Evolutionary conservation across 2,888 invertebrate species (phyloP).

Genomic region (Amorpha juglandis): DNA sequence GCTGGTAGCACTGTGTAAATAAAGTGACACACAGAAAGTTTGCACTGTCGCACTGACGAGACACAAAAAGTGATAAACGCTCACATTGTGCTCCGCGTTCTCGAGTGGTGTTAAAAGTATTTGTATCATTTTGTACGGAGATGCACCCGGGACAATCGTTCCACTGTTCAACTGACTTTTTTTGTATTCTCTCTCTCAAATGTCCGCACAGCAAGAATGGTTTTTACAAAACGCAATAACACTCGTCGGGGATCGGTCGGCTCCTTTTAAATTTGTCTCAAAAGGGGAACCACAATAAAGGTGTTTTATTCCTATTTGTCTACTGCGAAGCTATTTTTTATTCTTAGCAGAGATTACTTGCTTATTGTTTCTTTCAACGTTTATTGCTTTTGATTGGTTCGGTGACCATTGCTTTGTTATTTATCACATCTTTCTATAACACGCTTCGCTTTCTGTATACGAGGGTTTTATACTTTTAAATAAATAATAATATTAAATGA

Average conservation of each 20-base stretch:
- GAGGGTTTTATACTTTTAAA: neutral
- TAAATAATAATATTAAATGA: neutral
- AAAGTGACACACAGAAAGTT: slow-evolving; percentile 7
- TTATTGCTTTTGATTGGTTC: slow-evolving; percentile 30
- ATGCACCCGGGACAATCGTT: slow-evolving; percentile 37
- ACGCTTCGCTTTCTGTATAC: too few relatives aligned
- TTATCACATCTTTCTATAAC: too few relatives aligned
- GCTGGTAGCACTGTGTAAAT: slow-evolving; percentile 4
- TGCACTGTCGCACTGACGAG: neutral
- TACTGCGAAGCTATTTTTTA: slow-evolving; percentile 29
- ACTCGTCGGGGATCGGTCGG: slow-evolving; percentile 34
- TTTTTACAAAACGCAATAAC: slow-evolving; percentile 60
- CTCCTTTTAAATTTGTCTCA: slow-evolving; percentile 45
- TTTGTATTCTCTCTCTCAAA: slow-evolving; percentile 41
- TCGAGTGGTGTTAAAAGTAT: slow-evolving; percentile 36
- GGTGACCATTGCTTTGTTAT: neutral
- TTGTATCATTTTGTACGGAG: slow-evolving; percentile 32
- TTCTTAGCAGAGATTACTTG: slow-evolving; percentile 28
- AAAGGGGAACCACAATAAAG: slow-evolving; percentile 40
- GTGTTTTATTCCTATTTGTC: slow-evolving; percentile 45
- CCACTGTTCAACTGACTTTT: slow-evolving; percentile 33
- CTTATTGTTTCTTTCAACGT: slow-evolving; percentile 31
- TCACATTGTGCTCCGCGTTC: slow-evolving; percentile 39
- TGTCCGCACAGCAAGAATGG: slow-evolving; percentile 42
- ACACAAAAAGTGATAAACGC: slow-evolving; percentile 23